Percentiles rank a stretch among this genome's conserved stretches.
Conservation (phyloP, 2,888 invertebrate species). For the Agrotis puta region DNA sequence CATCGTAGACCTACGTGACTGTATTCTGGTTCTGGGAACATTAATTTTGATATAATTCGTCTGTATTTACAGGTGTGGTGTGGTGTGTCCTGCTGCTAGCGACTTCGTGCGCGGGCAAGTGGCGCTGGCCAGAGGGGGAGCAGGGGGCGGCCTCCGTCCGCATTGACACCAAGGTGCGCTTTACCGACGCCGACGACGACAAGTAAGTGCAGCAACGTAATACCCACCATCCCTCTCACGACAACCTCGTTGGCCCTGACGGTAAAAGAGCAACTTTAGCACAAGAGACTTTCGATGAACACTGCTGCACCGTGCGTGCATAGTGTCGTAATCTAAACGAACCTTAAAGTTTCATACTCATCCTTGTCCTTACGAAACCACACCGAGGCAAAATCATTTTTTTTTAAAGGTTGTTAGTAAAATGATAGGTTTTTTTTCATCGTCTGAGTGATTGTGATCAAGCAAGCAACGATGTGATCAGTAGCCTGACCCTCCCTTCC, state of each 20-base stretch:
- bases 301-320: too few species aligned
- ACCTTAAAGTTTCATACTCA: not conserved
- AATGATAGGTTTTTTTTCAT: too few species aligned
- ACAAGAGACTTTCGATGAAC: too few species aligned
- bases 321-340: too few species aligned
- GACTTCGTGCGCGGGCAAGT: constrained; percentile 69
- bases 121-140: constrained; percentile 79
- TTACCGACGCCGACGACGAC: constrained; percentile 71
- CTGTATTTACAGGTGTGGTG: constrained; percentile 38
- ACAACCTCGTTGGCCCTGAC: not conserved
- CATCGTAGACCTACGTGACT: not conserved
- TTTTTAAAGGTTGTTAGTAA: too few species aligned
- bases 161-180: constrained; percentile 84
- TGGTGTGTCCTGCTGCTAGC: constrained; percentile 61
- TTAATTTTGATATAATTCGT: not conserved
- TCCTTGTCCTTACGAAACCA: not conserved
- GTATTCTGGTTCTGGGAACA: not conserved
- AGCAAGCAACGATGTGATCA: too few species aligned
- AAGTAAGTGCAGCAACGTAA: constrained; percentile 64
- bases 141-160: constrained; percentile 70
- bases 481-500: too few species aligned
- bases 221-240: not conserved
- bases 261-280: not conserved
- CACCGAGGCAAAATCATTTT: too few species aligned
- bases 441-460: too few species aligned